Base-by-base conservation (phyloP, 2,888 invertebrate genomes). In the Malthinus seriepunctatus region DNA sequence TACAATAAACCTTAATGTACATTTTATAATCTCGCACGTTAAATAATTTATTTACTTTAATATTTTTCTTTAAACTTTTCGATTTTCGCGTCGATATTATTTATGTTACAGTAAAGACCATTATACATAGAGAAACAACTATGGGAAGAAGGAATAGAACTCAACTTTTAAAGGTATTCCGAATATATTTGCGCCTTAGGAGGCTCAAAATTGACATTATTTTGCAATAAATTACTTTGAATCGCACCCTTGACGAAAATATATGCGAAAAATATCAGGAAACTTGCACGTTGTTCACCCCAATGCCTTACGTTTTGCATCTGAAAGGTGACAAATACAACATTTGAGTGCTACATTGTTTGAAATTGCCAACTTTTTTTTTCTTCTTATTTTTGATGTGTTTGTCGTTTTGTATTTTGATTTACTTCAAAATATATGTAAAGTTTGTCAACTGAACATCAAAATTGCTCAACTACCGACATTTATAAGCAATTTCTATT, bases 261-360 rank as follows among this genome's bases (percentile, higher is more conserved):
- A 72, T 70, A 64, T 70, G 71, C 69, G 72, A 70, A 70, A 71
- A 71, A 72, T 73, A 73, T 74, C 69, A 69, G 68, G 67, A 66
- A 62, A 67, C 57, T 63, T 63, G 62, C 63, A 63, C 63, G 65
- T 64, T 56, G 53, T 53, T 64, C 59, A 60, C 48, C 58, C 63
- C 68, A 50, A 45, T 32, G 61, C 49, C 39, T 53, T 52, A 39
- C 51, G 63, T 62, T 62, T 75, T 74, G 75, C 75, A 75, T 74
- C 65, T 72, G 69, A 76, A 75, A 74, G 74, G 74, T 76, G 74
- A 76, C 74, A 75, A 76, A 76, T 74, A 73, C 72, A 71, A 66
- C 72, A 71, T 72, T 73, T 73, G 71, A 72, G 71, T 71, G 72
- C 68, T 73, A 71, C 71, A 73, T 73, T 73, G 73, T 74, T 72